phyloP scores from a whole-genome alignment of 1,140 invertebrate species.

The Holotrichia oblita region DNA sequence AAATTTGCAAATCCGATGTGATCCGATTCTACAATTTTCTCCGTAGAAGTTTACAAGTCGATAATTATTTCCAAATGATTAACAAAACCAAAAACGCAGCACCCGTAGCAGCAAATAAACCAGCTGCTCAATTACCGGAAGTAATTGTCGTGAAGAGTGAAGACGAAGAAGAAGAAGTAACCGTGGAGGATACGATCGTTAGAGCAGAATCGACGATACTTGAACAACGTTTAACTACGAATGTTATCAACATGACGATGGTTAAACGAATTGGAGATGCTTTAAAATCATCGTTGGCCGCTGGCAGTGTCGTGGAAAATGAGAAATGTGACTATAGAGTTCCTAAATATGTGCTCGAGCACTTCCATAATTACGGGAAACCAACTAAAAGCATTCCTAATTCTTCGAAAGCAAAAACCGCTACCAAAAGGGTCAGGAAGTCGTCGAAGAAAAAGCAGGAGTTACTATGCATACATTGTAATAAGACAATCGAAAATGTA shows the following conservation, averaged over 20 bases:
- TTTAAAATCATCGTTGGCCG: background rate
- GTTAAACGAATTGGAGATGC: background rate
- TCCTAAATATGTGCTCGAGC: background rate
- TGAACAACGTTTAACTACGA: background rate
- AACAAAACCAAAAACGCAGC: background rate
- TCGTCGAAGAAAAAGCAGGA: background rate
- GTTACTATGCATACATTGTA: constrained; percentile 11
- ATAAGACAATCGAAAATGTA: background rate
- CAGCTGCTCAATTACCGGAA: background rate
- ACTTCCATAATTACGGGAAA: background rate
- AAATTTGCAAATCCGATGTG: background rate
- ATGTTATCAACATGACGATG: background rate
- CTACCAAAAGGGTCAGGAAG: background rate
- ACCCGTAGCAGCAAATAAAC: background rate
- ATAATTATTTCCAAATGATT: background rate
- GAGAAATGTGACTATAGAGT: background rate
- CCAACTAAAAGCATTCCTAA: background rate
- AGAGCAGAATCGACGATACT: background rate
- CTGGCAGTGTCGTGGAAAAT: background rate
- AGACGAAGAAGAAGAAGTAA: background rate
- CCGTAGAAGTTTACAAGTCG: background rate
- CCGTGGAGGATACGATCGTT: background rate
- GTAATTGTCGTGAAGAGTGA: background rate
- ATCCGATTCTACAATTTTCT: background rate
- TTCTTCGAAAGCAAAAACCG: background rate